Evolutionary conservation across 2,888 invertebrate genomes (phyloP).

Genomic region (Sphaeridia pumilis): DNA sequence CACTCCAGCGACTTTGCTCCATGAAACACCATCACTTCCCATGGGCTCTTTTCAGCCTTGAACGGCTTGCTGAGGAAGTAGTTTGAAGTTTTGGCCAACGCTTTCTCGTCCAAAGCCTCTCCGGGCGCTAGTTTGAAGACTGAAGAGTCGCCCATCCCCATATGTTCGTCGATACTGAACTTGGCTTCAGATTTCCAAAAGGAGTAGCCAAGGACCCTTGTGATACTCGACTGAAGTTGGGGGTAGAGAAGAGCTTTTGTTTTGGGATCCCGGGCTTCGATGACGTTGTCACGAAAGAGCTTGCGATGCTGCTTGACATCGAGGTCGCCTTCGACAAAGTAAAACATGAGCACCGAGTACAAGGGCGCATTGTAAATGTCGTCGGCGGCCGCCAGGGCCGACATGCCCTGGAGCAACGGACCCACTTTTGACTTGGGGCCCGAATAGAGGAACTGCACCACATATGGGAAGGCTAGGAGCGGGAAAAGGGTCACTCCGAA

Average conservation of each 20-base stretch:
- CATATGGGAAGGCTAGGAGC: slow-evolving; percentile 1
- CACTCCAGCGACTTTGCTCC: slow-evolving; percentile 5
- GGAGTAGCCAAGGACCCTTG: slow-evolving; percentile 3
- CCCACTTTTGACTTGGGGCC: neutral
- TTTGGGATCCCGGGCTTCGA: neutral
- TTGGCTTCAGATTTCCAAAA: slow-evolving; percentile 11
- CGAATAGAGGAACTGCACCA: neutral
- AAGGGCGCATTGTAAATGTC: slow-evolving; percentile 7
- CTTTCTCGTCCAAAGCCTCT: slow-evolving; percentile 2
- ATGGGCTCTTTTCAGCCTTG: slow-evolving; percentile 2
- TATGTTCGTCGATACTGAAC: slow-evolving; percentile 8
- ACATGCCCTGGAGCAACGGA: slow-evolving; percentile 8
- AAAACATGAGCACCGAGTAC: slow-evolving; percentile 9
- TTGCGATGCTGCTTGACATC: slow-evolving; percentile 8
- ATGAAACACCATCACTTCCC: slow-evolving; percentile 13
- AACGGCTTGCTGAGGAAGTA: slow-evolving; percentile 9
- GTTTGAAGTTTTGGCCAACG: slow-evolving; percentile 5
- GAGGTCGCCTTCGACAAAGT: slow-evolving; percentile 9
- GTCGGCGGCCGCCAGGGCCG: slow-evolving; percentile 10
- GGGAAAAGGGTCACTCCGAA: slow-evolving; percentile 3
- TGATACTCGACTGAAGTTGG: neutral
- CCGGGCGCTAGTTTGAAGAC: slow-evolving; percentile 1
- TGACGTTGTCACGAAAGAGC: slow-evolving; percentile 1
- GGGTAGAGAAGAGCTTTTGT: neutral
- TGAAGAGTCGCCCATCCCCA: neutral